A percentile compares a stretch with the other conserved stretches of the same genome.
Evolutionary conservation across 2,113 vertebrate species (phyloP).

Genomic region (Oreocharis arfaki): DNA sequence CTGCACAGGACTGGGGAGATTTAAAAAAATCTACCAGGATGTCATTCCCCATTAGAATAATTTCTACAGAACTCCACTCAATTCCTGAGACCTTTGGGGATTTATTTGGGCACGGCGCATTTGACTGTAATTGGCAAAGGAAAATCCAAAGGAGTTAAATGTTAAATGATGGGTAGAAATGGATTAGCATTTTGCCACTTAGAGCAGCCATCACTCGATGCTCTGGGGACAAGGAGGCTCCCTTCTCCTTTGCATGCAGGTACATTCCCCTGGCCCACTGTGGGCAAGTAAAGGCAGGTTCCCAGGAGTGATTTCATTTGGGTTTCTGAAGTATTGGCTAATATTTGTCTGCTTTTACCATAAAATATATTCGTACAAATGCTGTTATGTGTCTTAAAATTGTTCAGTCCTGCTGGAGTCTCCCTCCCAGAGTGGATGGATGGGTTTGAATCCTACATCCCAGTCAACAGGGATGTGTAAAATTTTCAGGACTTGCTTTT

Average conservation of each 20-base stretch:
- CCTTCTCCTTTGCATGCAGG: neutral
- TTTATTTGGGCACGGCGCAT: neutral
- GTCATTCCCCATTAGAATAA: neutral
- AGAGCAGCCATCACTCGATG: accelerated
- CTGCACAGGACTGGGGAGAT: neutral
- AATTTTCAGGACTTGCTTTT: neutral
- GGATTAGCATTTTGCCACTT: neutral
- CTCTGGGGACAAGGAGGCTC: neutral
- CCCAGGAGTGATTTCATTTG: neutral
- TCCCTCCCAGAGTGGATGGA: accelerated
- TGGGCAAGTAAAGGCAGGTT: neutral
- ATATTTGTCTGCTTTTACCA: neutral
- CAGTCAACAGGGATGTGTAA: neutral
- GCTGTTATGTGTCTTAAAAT: neutral
- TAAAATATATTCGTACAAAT: neutral
- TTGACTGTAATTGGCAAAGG: neutral
- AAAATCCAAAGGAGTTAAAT: neutral
- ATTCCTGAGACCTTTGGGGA: neutral
- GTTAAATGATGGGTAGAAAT: neutral
- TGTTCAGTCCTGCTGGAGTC: neutral
- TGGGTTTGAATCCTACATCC: neutral
- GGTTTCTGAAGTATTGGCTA: neutral
- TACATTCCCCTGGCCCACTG: neutral
- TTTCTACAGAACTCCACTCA: neutral
- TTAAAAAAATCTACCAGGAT: neutral